These are phyloP conservation scores for Anseranas semipalmata DNA, from an alignment of 2,113 vertebrate genomes.

Conservation along the genomic window DNA sequence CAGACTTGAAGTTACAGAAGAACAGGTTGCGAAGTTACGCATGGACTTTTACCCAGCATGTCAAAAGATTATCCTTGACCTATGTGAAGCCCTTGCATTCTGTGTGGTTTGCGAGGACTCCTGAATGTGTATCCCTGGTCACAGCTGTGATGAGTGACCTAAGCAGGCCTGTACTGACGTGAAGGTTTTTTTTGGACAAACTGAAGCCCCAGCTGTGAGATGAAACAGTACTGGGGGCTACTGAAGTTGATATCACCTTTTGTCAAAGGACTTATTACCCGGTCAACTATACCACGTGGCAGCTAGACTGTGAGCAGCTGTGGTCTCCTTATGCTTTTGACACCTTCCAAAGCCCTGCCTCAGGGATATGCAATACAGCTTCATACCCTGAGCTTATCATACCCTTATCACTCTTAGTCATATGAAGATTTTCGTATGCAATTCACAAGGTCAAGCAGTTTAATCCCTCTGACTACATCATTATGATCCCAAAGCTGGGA, in stretches of 20 bases:
- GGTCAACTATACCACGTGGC: background rate
- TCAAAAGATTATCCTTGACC: background rate
- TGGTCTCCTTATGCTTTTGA: background rate
- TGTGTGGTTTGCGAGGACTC: background rate
- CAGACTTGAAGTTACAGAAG: background rate
- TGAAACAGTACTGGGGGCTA: background rate
- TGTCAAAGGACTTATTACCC: background rate
- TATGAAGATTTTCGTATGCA: background rate
- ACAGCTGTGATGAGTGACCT: background rate
- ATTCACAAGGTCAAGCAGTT: background rate
- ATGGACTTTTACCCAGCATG: background rate
- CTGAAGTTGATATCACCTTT: background rate
- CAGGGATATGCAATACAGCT: background rate
- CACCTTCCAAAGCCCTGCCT: background rate
- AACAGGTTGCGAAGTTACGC: background rate
- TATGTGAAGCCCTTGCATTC: background rate
- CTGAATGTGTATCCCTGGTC: fast-evolving
- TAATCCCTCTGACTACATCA: background rate
- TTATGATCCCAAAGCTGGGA: background rate
- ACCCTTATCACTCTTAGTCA: too few species aligned
- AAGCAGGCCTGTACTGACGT: background rate
- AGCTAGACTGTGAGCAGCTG: background rate
- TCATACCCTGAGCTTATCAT: background rate
- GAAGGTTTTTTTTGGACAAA: background rate
- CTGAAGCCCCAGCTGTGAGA: background rate